Percentiles rank a stretch among this genome's conserved stretches.
Conservation (phyloP, 2,888 invertebrate genomes). For the Helicoverpa assulta region DNA sequence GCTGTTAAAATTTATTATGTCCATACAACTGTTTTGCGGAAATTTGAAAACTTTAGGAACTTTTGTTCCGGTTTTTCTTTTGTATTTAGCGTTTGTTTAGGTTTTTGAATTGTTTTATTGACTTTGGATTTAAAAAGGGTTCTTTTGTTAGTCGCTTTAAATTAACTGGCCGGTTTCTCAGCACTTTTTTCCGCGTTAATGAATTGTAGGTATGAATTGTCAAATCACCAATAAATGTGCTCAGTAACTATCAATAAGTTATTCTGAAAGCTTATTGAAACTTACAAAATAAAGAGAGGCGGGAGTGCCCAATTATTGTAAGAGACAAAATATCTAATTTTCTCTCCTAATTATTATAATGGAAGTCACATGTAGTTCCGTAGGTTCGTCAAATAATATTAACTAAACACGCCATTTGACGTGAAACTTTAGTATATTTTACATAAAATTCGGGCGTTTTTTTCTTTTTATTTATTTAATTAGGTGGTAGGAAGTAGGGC, state of each 20-base stretch:
- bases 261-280: background rate
- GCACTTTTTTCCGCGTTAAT: too few species aligned
- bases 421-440: conserved; percentile 46
- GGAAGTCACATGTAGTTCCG: conserved; percentile 49
- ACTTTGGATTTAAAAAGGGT: too few species aligned
- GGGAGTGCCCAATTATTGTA: background rate
- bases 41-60: conserved; percentile 32
- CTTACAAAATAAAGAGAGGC: background rate
- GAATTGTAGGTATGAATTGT: too few species aligned
- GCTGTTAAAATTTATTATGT: conserved; percentile 42
- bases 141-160: too few species aligned
- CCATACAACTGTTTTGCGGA: conserved; percentile 13
- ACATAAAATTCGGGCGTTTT: conserved; percentile 24
- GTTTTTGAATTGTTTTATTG: too few species aligned
- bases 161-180: too few species aligned
- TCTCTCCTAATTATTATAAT: conserved; percentile 51
- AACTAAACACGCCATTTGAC: conserved; percentile 54
- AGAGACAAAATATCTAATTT: conserved; percentile 6
- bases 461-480: conserved; percentile 40
- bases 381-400: conserved; percentile 39
- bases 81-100: background rate
- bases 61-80: conserved; percentile 10
- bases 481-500: conserved; percentile 28
- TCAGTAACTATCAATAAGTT: too few species aligned
- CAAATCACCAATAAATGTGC: too few species aligned